Evolutionary conservation across 2,888 invertebrate species (phyloP).

Genomic region (Halictus ligatus): DNA sequence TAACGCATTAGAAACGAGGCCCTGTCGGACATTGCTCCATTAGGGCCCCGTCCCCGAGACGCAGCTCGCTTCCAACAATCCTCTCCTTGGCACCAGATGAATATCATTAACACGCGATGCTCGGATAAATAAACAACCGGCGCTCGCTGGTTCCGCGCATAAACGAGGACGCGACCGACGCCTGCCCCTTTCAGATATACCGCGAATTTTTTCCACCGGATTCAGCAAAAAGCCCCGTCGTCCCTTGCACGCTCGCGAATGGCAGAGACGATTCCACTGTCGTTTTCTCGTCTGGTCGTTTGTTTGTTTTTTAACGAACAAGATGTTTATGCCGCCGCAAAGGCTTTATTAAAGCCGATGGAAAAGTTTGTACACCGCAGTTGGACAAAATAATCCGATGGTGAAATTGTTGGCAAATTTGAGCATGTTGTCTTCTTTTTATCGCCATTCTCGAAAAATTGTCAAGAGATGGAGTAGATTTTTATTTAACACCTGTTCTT

Average conservation of each 20-base stretch:
- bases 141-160: neutral
- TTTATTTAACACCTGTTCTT: too few relatives aligned
- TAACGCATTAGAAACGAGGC: constrained; percentile 18
- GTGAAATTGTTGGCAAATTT: too few relatives aligned
- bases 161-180: neutral
- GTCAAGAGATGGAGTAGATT: too few relatives aligned
- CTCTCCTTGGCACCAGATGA: neutral
- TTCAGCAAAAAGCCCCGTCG: neutral
- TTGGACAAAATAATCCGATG: too few relatives aligned
- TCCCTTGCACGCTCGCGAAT: neutral
- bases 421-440: too few relatives aligned
- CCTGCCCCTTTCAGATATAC: neutral
- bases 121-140: constrained; percentile 13
- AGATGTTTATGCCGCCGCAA: neutral
- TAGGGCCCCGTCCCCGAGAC: neutral
- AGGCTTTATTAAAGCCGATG: neutral
- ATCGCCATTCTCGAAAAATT: too few relatives aligned
- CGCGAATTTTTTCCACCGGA: neutral
- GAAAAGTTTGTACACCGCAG: too few relatives aligned
- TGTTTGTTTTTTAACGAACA: neutral
- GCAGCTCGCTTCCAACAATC: neutral
- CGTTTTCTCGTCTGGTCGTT: neutral
- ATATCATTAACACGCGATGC: constrained; percentile 7
- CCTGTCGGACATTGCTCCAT: constrained; percentile 20
- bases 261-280: neutral